phyloP scores from a whole-genome alignment of 2,113 vertebrate genomes.

The Centropristis striata region DNA sequence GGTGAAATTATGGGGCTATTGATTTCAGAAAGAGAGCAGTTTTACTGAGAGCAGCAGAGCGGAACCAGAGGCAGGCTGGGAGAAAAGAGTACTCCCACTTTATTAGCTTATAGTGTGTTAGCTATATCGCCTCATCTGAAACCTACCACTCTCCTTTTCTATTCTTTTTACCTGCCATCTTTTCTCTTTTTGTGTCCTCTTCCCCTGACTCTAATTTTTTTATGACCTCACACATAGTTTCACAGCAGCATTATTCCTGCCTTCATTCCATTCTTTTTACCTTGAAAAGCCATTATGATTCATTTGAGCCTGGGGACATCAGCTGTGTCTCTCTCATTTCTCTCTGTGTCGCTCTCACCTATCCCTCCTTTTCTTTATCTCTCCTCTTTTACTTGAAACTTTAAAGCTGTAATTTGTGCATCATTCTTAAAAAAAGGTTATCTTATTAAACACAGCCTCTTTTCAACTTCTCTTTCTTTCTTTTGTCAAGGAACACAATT shows the following conservation, averaged over 20 bases:
- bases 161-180: conserved; percentile 25
- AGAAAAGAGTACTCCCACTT: conserved; percentile 77
- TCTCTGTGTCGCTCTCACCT: conserved; percentile 33
- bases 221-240: conserved; percentile 28
- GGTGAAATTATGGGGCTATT: conserved; percentile 90
- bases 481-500: conserved; percentile 43
- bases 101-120: conserved; percentile 75
- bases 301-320: conserved; percentile 67
- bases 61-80: conserved; percentile 64
- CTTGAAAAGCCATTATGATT: conserved; percentile 68
- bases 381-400: conserved; percentile 16
- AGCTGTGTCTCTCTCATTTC: conserved; percentile 44
- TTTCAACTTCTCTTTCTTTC: conserved; percentile 7
- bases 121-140: conserved; percentile 5
- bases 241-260: conserved; percentile 17
- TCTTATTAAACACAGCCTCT: conserved; percentile 28
- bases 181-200: background rate
- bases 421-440: conserved; percentile 20
- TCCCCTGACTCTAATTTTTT: background rate
- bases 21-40: conserved; percentile 89
- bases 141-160: background rate
- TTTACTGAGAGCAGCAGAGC: conserved; percentile 86
- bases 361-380: conserved; percentile 12
- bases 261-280: conserved; percentile 55
- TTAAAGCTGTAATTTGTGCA: conserved; percentile 43